These are phyloP conservation scores for Mobula hypostoma DNA, from an alignment of 2,113 vertebrate species.

Conservation along the genomic window DNA sequence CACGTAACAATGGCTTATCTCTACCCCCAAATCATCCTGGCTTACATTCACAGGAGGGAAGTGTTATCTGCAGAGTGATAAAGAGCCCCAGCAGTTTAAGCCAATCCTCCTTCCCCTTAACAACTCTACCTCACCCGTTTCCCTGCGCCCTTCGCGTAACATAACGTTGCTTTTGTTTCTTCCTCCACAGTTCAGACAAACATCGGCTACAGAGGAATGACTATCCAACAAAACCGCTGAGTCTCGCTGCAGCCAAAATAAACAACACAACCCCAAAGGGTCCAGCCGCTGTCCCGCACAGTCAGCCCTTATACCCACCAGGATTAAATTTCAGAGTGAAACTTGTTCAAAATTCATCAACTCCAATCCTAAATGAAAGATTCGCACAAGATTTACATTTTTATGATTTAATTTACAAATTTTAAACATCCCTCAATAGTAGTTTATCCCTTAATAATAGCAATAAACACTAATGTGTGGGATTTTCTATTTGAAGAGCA, in stretches of 20 bases:
- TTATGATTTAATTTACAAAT: not conserved
- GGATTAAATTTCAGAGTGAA: constrained; percentile 79
- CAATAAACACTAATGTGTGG: not conserved
- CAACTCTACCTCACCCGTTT: no score
- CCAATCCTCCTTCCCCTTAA: not conserved
- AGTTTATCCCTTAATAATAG: no score
- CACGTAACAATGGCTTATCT: not conserved
- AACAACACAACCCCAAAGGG: constrained; percentile 86
- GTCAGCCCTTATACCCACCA: constrained; percentile 90
- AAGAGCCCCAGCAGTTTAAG: not conserved
- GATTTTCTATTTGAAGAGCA: not conserved
- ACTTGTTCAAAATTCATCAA: constrained; percentile 99
- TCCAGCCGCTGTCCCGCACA: constrained; percentile 80
- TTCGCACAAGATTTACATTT: constrained; percentile 44
- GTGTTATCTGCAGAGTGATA: not conserved
- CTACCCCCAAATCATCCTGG: not conserved
- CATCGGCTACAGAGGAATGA: constrained; percentile 98
- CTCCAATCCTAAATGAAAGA: constrained; percentile 88
- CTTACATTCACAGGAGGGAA: constrained; percentile 16
- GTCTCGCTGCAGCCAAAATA: constrained; percentile 83
- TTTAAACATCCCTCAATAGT: not conserved
- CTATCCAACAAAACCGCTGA: constrained; percentile 92
- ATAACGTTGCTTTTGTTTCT: constrained; percentile 99
- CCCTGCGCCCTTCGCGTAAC: constrained; percentile 67
- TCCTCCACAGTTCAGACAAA: constrained; percentile 95